phyloP scores from a whole-genome alignment of 35 echinoderm and acorn worm species.

The Apostichopus japonicus region DNA sequence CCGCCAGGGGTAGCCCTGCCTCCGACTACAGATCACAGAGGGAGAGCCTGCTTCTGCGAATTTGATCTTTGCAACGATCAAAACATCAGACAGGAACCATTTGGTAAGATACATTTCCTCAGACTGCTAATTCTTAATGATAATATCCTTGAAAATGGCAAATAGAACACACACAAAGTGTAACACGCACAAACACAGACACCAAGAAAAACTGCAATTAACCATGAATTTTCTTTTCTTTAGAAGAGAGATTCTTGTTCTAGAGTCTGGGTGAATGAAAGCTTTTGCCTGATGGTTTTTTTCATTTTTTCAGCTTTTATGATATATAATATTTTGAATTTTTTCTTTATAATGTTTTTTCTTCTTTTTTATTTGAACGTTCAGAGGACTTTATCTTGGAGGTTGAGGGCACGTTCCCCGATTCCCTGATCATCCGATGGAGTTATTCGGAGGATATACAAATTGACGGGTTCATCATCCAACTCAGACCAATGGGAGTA shows the following conservation, averaged over 20 bases:
- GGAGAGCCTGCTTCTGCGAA: conserved; percentile 49
- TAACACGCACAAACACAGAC: no score
- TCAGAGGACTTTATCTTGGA: conserved; percentile 54
- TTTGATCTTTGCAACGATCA: background rate
- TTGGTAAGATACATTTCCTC: background rate
- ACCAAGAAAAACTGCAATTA: no score
- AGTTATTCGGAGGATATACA: conserved; percentile 18
- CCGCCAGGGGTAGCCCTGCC: conserved; percentile 22
- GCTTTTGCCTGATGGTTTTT: no score
- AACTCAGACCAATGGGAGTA: background rate
- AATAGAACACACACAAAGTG: background rate
- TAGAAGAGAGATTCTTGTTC: no score
- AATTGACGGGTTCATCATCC: conserved; percentile 47
- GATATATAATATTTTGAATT: background rate
- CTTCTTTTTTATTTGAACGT: background rate
- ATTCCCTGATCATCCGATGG: conserved; percentile 34
- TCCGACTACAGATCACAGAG: conserved; percentile 20
- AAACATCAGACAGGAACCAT: conserved; percentile 53
- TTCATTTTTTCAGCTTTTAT: background rate
- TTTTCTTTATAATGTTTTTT: background rate
- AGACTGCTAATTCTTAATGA: background rate
- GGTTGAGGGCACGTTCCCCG: conserved; percentile 48
- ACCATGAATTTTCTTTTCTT: no score
- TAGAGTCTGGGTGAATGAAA: no score
- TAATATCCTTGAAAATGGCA: no score